Conservation (phyloP, 2,113 vertebrate species). For the Tachycineta bicolor region DNA sequence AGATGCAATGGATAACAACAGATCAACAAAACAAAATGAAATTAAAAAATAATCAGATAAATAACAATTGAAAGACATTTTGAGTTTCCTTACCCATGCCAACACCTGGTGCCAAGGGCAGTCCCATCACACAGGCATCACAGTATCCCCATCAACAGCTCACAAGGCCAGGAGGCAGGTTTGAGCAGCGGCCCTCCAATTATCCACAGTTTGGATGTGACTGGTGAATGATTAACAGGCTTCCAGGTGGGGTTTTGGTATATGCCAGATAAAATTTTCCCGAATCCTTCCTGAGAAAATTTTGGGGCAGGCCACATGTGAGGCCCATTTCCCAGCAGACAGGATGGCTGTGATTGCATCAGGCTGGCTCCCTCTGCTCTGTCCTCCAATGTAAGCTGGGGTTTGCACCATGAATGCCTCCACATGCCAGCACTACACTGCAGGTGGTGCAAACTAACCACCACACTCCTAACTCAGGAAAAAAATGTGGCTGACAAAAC, state of each 20-base stretch:
- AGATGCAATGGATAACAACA: not conserved
- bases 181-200: not conserved
- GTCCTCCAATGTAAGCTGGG: not conserved
- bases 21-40: not conserved
- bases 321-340: not conserved
- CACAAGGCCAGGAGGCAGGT: not conserved
- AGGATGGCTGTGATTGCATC: not conserved
- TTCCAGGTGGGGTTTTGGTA: not conserved
- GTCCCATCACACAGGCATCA: not conserved
- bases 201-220: not conserved
- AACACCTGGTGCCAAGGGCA: not conserved
- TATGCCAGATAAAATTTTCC: not conserved
- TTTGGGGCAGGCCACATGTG: not conserved
- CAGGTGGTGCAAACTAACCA: not conserved
- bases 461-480: not conserved
- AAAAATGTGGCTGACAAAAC: not conserved
- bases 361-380: not conserved
- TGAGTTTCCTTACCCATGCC: not conserved
- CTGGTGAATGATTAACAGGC: not conserved
- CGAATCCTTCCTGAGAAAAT: not conserved
- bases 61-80: not conserved
- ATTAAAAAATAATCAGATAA: not conserved
- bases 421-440: rapidly evolving
- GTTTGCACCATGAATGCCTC: not conserved
- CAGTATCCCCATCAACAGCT: not conserved